Percentiles rank a stretch among this genome's conserved stretches.
Evolutionary conservation across 2,888 invertebrate species (phyloP).

Genomic region (Coronaproctus castanopsis): DNA sequence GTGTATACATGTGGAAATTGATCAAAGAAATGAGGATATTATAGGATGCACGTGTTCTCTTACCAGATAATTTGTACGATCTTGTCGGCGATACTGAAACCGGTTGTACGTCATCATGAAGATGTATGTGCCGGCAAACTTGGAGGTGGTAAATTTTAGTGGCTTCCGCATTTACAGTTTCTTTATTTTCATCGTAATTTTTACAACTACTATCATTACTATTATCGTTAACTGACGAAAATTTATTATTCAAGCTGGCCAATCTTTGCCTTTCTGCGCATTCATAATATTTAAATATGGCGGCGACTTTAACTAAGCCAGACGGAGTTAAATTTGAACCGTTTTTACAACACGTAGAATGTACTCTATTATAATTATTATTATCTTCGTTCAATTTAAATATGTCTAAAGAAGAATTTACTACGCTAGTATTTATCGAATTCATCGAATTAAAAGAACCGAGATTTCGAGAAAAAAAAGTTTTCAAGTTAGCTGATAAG

Average conservation of each 20-base stretch:
- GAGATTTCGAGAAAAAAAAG: neutral
- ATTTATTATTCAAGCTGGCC: slow-evolving; percentile 1
- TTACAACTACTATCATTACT: neutral
- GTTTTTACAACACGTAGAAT: neutral
- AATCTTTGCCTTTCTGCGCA: slow-evolving; percentile 7
- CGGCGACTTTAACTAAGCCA: slow-evolving; percentile 39
- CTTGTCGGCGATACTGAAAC: slow-evolving; percentile 19
- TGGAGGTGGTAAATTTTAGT: slow-evolving; percentile 29
- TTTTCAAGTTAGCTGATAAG: neutral
- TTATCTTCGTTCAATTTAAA: neutral
- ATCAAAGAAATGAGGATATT: neutral
- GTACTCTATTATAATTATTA: neutral
- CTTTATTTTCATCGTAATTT: slow-evolving; percentile 26
- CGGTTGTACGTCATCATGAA: slow-evolving; percentile 25
- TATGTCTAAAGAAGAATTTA: neutral
- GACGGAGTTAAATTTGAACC: slow-evolving; percentile 27
- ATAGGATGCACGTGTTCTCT: slow-evolving; percentile 1
- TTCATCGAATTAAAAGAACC: neutral
- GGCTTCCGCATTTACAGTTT: slow-evolving; percentile 29
- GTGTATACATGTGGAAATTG: neutral
- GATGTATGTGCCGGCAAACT: slow-evolving; percentile 25
- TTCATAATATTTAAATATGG: slow-evolving; percentile 12
- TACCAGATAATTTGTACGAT: slow-evolving; percentile 19
- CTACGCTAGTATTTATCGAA: neutral
- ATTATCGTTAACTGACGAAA: neutral